Conservation (phyloP, 2,797 vertebrate genomes). For the Chaenodraco wilsoni region DNA sequence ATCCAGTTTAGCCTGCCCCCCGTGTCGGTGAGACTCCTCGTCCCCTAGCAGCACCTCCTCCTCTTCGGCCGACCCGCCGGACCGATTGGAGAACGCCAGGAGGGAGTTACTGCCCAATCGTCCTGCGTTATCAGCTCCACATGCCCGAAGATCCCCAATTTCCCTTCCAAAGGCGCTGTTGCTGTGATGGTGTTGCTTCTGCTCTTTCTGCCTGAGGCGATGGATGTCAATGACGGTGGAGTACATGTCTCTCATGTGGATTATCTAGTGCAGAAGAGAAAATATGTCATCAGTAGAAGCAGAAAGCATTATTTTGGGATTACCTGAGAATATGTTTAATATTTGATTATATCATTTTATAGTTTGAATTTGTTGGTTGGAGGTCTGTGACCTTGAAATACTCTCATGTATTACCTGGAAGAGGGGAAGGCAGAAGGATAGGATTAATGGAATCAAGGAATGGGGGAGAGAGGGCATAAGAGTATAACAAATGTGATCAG, state of each 20-base stretch:
- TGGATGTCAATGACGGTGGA: constrained; percentile 99
- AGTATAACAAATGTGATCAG: constrained; percentile 59
- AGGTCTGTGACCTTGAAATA: constrained; percentile 91
- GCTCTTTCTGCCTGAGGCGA: constrained; percentile 89
- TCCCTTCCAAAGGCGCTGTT: constrained; percentile 75
- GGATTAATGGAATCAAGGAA: constrained; percentile 53
- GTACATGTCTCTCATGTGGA: constrained; percentile 99
- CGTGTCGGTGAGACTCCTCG: constrained; percentile 70
- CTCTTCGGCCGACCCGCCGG: constrained; percentile 72
- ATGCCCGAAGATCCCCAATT: constrained; percentile 58
- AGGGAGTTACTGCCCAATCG: constrained; percentile 87
- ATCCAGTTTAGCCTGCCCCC: constrained; percentile 61
- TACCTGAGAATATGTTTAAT: not conserved
- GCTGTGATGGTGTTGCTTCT: constrained; percentile 83
- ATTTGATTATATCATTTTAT: not conserved
- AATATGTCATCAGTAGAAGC: not conserved
- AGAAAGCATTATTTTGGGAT: not conserved
- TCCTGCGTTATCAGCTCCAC: constrained; percentile 80
- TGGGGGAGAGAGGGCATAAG: constrained; percentile 34
- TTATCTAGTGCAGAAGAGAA: constrained; percentile 78
- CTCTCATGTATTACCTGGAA: constrained; percentile 85
- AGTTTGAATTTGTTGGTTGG: constrained; percentile 60
- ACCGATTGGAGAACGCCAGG: constrained; percentile 83
- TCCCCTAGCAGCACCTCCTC: constrained; percentile 85
- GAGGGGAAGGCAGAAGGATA: constrained; percentile 3